Percentiles rank a stretch among this genome's conserved stretches.
These are phyloP conservation scores for Tetragonula carbonaria DNA, from an alignment of 2,888 invertebrate species.

Conservation along the genomic window DNA sequence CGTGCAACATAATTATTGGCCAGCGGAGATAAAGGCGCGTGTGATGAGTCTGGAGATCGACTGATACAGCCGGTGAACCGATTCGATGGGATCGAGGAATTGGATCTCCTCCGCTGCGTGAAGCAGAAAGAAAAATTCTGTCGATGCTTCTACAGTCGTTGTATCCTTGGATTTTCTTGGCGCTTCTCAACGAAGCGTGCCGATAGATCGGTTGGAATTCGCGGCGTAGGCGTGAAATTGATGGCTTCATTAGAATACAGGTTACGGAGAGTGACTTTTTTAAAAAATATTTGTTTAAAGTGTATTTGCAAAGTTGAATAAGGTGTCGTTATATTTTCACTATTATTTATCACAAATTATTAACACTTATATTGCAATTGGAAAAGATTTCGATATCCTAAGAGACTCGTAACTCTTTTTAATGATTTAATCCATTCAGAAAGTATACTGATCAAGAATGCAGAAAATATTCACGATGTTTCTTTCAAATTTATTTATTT, in stretches of 20 bases:
- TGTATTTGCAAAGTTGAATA: too few relatives aligned
- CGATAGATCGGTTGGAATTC: not conserved
- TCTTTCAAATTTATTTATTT: not conserved
- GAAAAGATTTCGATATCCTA: not conserved
- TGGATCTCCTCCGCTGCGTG: not conserved
- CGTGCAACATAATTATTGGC: constrained; percentile 51
- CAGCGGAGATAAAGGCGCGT: constrained; percentile 35
- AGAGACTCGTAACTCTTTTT: not conserved
- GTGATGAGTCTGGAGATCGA: constrained; percentile 22
- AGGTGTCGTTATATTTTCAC: not conserved
- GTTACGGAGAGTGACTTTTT: not conserved
- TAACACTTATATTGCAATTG: not conserved
- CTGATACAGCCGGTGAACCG: constrained; percentile 11
- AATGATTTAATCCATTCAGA: not conserved
- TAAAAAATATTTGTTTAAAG: not conserved
- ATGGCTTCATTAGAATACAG: not conserved
- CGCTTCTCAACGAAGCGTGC: too few relatives aligned
- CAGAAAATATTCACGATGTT: not conserved
- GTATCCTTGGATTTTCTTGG: not conserved
- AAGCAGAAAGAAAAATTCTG: not conserved
- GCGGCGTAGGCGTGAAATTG: not conserved
- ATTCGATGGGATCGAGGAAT: constrained; percentile 36
- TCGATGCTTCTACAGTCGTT: not conserved
- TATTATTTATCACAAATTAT: not conserved
- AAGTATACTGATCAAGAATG: not conserved